These are phyloP conservation scores for Xanthorhoe designata DNA, from an alignment of 2,888 invertebrate genomes.

Conservation along the genomic window DNA sequence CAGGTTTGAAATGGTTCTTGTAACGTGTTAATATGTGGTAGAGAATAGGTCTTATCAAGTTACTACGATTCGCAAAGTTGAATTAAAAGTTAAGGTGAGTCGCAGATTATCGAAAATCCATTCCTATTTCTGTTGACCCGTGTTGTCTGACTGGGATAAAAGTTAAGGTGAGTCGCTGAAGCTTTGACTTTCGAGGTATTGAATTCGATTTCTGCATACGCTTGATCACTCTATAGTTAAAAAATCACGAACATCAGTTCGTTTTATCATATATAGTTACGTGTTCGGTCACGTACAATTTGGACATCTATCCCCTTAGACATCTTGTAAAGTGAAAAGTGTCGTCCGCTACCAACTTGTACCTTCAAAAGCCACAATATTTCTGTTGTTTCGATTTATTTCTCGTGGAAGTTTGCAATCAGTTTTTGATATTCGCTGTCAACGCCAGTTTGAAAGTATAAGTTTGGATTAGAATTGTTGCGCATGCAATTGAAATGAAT, in stretches of 20 bases:
- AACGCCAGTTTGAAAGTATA: conserved; percentile 23
- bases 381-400: conserved; percentile 44
- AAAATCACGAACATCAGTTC: no score
- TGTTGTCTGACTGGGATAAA: no score
- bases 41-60: conserved; percentile 66
- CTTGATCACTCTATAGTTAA: no score
- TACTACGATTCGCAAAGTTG: conserved; percentile 69
- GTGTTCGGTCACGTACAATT: no score
- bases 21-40: conserved; percentile 11
- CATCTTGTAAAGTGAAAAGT: no score
- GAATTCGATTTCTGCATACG: no score
- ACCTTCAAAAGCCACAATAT: no score
- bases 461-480: conserved; percentile 33
- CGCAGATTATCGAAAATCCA: conserved; percentile 63
- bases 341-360: no score
- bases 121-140: conserved; percentile 50
- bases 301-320: no score
- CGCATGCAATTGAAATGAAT: conserved; percentile 24
- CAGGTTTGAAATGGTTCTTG: conserved; percentile 19
- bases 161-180: no score
- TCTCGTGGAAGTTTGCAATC: conserved; percentile 31
- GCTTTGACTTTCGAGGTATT: no score
- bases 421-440: conserved; percentile 35
- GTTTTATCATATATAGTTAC: no score
- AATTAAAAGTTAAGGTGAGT: conserved; percentile 65